These are phyloP conservation scores for Actinernus sp. DNA, from an alignment of 92 coral and sea anemone genomes.

Conservation along the genomic window DNA sequence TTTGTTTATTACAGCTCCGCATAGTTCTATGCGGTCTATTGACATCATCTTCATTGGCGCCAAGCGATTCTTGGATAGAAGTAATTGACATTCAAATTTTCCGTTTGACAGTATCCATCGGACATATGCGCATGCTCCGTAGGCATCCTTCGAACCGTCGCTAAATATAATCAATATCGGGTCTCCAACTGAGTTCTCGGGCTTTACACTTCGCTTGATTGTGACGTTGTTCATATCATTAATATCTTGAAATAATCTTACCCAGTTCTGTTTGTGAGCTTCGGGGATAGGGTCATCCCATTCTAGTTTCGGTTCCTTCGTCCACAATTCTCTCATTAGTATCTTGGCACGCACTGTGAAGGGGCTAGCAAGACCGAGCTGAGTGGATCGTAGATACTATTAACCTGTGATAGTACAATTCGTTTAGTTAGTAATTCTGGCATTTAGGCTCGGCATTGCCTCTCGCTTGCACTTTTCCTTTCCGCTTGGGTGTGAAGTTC, in stretches of 20 bases:
- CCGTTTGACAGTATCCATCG: constrained; percentile 53
- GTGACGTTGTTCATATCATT: constrained; percentile 28
- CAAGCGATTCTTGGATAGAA: constrained; percentile 41
- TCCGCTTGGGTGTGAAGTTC: constrained; percentile 24
- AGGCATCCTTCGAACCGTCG: constrained; percentile 62
- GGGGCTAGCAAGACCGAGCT: constrained; percentile 47
- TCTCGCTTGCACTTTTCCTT: too few relatives aligned
- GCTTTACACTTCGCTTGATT: constrained; percentile 30
- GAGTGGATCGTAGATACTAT: too few relatives aligned
- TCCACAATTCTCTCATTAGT: constrained; percentile 56
- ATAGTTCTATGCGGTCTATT: constrained; percentile 36
- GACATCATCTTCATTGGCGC: constrained; percentile 42
- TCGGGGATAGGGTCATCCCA: too few relatives aligned
- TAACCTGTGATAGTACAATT: constrained; percentile 30
- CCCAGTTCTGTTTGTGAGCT: constrained; percentile 17
- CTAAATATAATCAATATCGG: constrained; percentile 60
- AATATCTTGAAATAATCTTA: constrained; percentile 32
- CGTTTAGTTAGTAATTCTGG: constrained; percentile 30
- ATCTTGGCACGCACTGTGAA: constrained; percentile 61
- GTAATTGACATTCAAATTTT: constrained; percentile 4
- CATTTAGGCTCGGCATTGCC: not conserved
- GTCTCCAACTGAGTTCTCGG: constrained; percentile 29
- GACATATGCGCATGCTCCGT: constrained; percentile 62
- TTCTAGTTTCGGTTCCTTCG: constrained; percentile 3
- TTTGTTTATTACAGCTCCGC: constrained; percentile 33